Evolutionary conservation across 1,140 invertebrate genomes (phyloP), one percentile per base, ranked within the genome.

Genomic region (Araneus ventricosus): DNA sequence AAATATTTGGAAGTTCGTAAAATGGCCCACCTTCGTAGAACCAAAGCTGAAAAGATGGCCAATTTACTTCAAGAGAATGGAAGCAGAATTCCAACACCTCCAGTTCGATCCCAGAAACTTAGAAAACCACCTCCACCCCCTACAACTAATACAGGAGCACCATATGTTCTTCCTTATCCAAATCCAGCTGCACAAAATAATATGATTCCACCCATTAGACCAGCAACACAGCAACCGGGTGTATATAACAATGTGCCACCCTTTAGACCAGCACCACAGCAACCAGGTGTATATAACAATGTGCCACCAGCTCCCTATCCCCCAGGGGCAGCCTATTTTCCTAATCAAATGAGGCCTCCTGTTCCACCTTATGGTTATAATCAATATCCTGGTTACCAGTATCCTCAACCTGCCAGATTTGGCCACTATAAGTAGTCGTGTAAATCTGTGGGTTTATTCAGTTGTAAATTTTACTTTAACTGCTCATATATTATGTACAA

Each of bases 31-130:
- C 94, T 97, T 61, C 96, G 97, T 57, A 97, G 97, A 95, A 97
- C 98, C 0, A 98, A 98, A 96, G 97, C 97, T n/a, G 98, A 98
- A 89, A 98, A 98, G 96, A 97, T 98, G 96, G 96, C 96, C 86
- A 98, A 98, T 95, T 95, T 98, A 1, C 96, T 98, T 61, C 96
- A 94, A 89, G 75, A 93, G 95, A 61, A 89, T 94, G n/a, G 95
- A 94, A 30, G 91, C 45, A 79, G 30, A 7, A 63, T 34, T 63
- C 24, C n/a, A 52, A 34, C 27, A 3, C 45, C 84, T 22, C 63
- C 84, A n/a, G 41, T n/a, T n/a, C 27, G 27, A 24, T 84, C 91
- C 3, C 22, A 57, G 20, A 45, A 63, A 27, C 30, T 61, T 2
- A 63, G 84, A 52, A 93, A 93, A 79, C 27, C 89, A 24, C 84